Base-by-base conservation (phyloP, 2,888 invertebrate genomes). In the Heteromyza rotundicornis region DNA sequence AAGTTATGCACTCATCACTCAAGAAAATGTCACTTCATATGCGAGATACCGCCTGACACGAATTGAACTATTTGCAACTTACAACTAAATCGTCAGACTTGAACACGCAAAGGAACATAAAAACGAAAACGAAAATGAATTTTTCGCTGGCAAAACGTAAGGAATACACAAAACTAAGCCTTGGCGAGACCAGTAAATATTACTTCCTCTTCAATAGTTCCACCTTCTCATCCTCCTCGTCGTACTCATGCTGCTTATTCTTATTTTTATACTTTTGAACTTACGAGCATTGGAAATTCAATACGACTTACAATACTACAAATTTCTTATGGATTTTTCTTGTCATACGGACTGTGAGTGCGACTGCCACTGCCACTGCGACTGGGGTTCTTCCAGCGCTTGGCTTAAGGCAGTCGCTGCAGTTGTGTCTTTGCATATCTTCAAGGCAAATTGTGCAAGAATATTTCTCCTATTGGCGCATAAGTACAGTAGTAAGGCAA, bases 171-270 rank as follows among this genome's bases (percentile, higher is more conserved):
- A 19, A 47, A 3, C 20, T 19, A 47, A 20, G 19, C 47, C 20
- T 19, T 19, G 47, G 3, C 20, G 47, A 47, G 47, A 47, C 19
- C 20, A 74, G 74, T 74, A 74, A n/a, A 73, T 73, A 74, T 74
- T 74, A 74, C 72, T 74, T 73, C 70, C 74, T 74, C 74, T 73
- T 74, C 74, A 74, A 68, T 73, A 72, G 74, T 17, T 47, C 19
- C 5, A 2, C 47, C 47, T 47, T 12, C 14, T 47, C n/a, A n/a
- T 40, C 14, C 40, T 40, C 20, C 47, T 19, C 17, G 20, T 5
- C n/a, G n/a, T n/a, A n/a, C n/a, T n/a, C n/a, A n/a, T n/a, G n/a
- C n/a, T n/a, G n/a, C n/a, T n/a, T n/a, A n/a, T n/a, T n/a, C n/a
- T n/a, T n/a, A n/a, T n/a, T n/a, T n/a, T n/a, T 20, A 17, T 14